Evolutionary conservation across 2,797 vertebrate species (phyloP).

Genomic region (Pseudotriccus pelzelni): DNA sequence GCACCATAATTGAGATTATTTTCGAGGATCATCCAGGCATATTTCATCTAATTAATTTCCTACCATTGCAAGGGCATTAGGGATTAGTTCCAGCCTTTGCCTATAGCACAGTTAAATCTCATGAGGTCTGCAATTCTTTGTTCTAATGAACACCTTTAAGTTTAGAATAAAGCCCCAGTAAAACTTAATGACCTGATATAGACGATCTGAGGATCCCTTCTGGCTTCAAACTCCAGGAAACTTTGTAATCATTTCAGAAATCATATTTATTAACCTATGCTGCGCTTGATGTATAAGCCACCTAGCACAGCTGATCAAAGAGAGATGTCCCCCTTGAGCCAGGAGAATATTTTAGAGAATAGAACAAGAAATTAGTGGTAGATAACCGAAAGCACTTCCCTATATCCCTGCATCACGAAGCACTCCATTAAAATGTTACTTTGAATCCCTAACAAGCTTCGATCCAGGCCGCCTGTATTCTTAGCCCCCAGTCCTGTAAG

Average conservation of each 20-base stretch:
- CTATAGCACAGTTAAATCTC: slow-evolving; percentile 30
- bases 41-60: slow-evolving; percentile 52
- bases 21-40: slow-evolving; percentile 2
- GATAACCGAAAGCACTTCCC: slow-evolving; percentile 23
- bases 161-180: slow-evolving; percentile 39
- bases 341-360: not conserved
- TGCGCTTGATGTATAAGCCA: slow-evolving; percentile 23
- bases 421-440: slow-evolving; percentile 2
- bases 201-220: not conserved
- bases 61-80: not conserved
- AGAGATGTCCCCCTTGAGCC: not conserved
- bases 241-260: slow-evolving; percentile 40
- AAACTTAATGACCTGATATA: slow-evolving; percentile 31
- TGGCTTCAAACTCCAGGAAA: slow-evolving; percentile 24
- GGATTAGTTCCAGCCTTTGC: slow-evolving; percentile 48
- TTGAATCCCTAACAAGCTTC: not conserved
- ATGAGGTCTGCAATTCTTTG: slow-evolving; percentile 28
- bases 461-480: not conserved
- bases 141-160: slow-evolving; percentile 48
- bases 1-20: not conserved
- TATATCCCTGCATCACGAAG: not conserved
- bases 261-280: slow-evolving; percentile 46
- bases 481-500: not conserved
- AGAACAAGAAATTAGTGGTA: slow-evolving; percentile 24
- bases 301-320: slow-evolving; percentile 38